Evolutionary conservation across 2,113 vertebrate genomes (phyloP).

Genomic region (Columba janthina): DNA sequence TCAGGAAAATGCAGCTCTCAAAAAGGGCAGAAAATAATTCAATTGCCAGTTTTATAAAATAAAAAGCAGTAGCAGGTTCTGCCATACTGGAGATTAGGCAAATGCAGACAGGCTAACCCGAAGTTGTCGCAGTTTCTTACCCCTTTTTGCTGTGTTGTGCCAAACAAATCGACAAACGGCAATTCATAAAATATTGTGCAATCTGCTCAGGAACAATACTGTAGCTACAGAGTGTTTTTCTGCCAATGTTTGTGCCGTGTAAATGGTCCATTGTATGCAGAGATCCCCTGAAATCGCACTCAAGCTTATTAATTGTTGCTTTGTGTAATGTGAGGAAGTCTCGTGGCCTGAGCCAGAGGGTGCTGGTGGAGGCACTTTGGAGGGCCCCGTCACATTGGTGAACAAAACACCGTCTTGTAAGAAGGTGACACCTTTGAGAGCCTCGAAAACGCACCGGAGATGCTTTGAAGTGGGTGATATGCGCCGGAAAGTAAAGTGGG

Average conservation of each 20-base stretch:
- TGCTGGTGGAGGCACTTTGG: neutral
- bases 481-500: neutral
- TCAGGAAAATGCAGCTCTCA: neutral
- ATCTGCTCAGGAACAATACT: neutral
- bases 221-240: neutral
- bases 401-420: neutral
- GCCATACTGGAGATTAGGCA: neutral
- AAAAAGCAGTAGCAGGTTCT: neutral
- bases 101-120: neutral
- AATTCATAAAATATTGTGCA: slow-evolving; percentile 28
- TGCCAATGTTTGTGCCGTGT: neutral
- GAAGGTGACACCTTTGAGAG: neutral
- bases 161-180: slow-evolving; percentile 11
- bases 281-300: slow-evolving; percentile 11
- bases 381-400: neutral
- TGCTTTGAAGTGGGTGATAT: neutral
- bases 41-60: neutral
- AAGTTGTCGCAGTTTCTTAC: neutral
- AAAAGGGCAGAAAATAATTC: neutral
- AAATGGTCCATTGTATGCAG: neutral
- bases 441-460: neutral
- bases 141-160: neutral
- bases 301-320: slow-evolving; percentile 21
- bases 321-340: slow-evolving; percentile 2
- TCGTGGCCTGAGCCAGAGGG: neutral